A percentile compares a stretch with the other conserved stretches of the same genome.
Conservation (phyloP, 2,113 vertebrate species). For the Zosterops japonicus region DNA sequence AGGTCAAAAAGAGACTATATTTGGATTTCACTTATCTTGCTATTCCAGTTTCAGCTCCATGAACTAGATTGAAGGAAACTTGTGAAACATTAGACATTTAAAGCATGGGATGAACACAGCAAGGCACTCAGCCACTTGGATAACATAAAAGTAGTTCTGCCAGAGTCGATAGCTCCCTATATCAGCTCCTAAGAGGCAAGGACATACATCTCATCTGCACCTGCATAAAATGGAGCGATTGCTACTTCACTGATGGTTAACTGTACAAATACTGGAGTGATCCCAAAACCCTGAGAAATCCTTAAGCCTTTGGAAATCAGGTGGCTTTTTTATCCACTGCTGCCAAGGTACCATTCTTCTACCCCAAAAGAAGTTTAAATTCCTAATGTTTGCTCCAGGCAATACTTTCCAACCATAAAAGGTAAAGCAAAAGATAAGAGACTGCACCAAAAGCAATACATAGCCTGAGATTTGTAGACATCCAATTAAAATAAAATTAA, state of each 20-base stretch:
- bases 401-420: neutral
- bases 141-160: neutral
- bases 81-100: neutral
- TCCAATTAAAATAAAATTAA: neutral
- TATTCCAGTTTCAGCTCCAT: neutral
- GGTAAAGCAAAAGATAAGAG: neutral
- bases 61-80: neutral
- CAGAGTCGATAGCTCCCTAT: neutral
- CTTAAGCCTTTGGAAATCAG: neutral
- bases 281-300: neutral
- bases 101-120: neutral
- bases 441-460: neutral
- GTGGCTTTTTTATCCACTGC: neutral
- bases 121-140: neutral
- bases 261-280: neutral
- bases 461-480: neutral
- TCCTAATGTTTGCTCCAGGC: neutral
- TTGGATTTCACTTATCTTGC: neutral
- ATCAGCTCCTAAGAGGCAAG: neutral
- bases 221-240: neutral
- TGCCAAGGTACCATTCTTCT: neutral
- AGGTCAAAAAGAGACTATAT: neutral
- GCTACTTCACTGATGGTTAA: neutral
- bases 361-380: neutral
- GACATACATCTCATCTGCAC: neutral